Base-by-base conservation (phyloP, 1,140 invertebrate species). In the Bacillus rossius region DNA sequence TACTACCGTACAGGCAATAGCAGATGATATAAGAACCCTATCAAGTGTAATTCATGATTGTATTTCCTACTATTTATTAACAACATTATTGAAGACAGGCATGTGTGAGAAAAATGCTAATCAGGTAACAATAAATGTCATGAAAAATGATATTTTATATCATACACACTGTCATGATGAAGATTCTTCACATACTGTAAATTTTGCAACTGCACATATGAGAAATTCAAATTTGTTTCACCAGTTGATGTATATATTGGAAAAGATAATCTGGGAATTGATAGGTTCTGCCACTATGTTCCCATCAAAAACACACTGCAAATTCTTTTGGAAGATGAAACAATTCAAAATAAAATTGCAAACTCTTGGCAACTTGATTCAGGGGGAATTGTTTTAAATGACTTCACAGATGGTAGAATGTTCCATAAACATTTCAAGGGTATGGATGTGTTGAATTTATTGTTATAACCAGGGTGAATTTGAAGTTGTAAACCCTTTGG, bases 401-500 rank as follows among this genome's bases (percentile, higher is more conserved):
- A 73, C 67, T 67, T 71, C 43, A 58, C 38, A 23, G 67, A 72
- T 65, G 69, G 70, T 7, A 49, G 8, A 19, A 59, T 60, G 23
- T 71, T 54, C 50, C 66, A 65, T 56, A 59, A 64, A 10, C 69
- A 70, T 58, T 22, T 19, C 37, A 69, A 68, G 66, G 71, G 70
- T 56, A 20, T 7, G 29, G 10, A 4, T 34, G 10, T 10, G 10
- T 34, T 34, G 10, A 34, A 34, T 34, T 34, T 34, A 34, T 34
- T 34, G 10, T 7, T 34, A 34, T 34, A 34, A 65, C 60, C 67
- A 73, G 66, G 68, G 71, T 57, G 42, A 47, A 8, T 71, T 73
- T 62, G 70, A 74, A 62, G 38, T 71, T 23, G 71, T 68, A 14
- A 72, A 74, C 60, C 70, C 67, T 4, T 59, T 73, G 25, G 66